Base-by-base conservation (phyloP, 2,113 vertebrate species). In the Trematomus loennbergii region DNA sequence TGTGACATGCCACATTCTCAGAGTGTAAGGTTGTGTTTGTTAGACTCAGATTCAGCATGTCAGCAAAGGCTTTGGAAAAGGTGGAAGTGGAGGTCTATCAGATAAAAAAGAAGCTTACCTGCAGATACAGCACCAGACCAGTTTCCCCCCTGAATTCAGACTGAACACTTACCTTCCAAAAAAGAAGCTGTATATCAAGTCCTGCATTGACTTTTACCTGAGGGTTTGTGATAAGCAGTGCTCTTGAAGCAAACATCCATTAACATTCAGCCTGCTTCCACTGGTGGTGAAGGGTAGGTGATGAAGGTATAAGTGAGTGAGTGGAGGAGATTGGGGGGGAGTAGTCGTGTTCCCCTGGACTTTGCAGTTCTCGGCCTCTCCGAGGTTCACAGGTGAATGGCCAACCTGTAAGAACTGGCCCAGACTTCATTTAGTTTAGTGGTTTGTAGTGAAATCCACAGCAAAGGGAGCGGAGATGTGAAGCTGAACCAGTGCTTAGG, bases 201-300 rank as follows among this genome's bases (percentile, higher is more conserved):
- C 64, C 55, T 65, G 75, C 78, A 82, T 86, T 92, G 91, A 94
- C 90, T 93, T 91, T 94, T 95, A 95, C 93, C 94, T 94, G 91
- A 81, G 79, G 89, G 89, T 86, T 83, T 90, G 94, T 93, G 94
- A 92, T 87, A 93, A 93, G 91, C 91, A 89, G 89, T 94, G 89
- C 91, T 89, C 89, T 91, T 78, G 90, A 91, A 83, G 92, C 89
- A 91, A 87, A 90, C 89, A 90, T 87, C 89, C 87, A 90, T 89
- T 87, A 88, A 92, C 90, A 88, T 79, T 93, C 90, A 90, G 80
- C 78, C 85, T 78, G 88, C 83, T 91, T 75, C 91, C 90, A 86
- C 91, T 90, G 81, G 85, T 88, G 84, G 92, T 93, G 94, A 90
- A 88, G 89, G 92, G 91, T 73, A 79, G 90, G 91, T 91, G 89